Conservation (phyloP, 2,113 vertebrate genomes). For the Oncorhynchus tshawytscha region DNA sequence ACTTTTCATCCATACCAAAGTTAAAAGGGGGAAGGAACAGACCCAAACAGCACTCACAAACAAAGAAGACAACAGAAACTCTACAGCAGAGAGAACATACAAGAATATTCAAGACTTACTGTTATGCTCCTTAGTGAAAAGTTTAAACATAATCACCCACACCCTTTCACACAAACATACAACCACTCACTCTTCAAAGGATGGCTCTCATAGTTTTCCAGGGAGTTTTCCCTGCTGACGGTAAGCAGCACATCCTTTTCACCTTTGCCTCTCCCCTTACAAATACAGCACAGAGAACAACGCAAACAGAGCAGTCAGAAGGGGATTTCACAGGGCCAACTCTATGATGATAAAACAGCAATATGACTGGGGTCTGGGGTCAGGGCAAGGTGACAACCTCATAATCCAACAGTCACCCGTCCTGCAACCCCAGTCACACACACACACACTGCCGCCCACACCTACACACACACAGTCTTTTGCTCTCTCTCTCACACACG, state of each 20-base stretch:
- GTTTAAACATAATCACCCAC: background rate
- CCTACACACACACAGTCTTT: background rate
- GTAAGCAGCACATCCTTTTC: background rate
- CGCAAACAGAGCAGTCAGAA: constrained; percentile 30
- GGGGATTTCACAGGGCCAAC: constrained; percentile 47
- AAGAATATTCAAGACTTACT: no score
- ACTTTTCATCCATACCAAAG: no score
- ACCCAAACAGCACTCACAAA: no score
- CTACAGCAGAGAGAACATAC: no score
- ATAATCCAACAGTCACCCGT: constrained; percentile 24
- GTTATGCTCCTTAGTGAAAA: no score
- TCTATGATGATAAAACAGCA: constrained; percentile 37
- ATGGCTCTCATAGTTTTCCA: constrained; percentile 1
- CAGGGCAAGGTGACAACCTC: constrained; percentile 15
- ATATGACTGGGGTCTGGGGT: constrained; percentile 39
- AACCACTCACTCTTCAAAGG: background rate
- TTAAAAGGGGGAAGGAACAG: no score
- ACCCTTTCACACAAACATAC: background rate
- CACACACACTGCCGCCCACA: background rate
- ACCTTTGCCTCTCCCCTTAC: background rate
- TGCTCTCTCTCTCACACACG: constrained; percentile 34
- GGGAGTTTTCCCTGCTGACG: constrained; percentile 1
- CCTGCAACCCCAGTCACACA: constrained; percentile 25
- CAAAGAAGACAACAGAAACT: no score
- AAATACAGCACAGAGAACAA: constrained; percentile 6